phyloP scores from a whole-genome alignment of 2,113 vertebrate genomes.

The Salvelinus fontinalis region DNA sequence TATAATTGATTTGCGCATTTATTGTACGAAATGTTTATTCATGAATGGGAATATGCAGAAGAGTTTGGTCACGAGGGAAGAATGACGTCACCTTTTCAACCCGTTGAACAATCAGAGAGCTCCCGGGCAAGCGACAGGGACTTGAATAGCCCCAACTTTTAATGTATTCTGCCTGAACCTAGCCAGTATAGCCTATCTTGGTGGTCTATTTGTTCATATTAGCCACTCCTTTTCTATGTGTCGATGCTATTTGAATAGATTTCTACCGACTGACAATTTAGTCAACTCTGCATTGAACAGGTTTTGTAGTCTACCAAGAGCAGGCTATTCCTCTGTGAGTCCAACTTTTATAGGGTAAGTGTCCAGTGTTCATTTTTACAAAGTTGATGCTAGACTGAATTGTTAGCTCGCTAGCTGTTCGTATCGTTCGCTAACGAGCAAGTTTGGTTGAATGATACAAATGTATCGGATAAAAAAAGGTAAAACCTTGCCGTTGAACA shows the following conservation, averaged over 20 bases:
- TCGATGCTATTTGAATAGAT: conserved; percentile 16
- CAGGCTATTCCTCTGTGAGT: conserved; percentile 22
- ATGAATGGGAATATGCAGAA: too few species aligned
- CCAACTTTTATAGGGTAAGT: conserved; percentile 56
- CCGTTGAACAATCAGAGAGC: conserved; percentile 61
- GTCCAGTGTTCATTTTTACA: conserved; percentile 16
- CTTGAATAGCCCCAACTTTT: conserved; percentile 51
- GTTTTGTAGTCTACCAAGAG: conserved; percentile 10
- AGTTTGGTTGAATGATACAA: too few species aligned
- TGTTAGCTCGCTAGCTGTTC: too few species aligned
- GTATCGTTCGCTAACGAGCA: too few species aligned
- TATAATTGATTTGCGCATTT: too few species aligned
- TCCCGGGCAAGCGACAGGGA: conserved; percentile 40
- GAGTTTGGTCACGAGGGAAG: conserved; percentile 49
- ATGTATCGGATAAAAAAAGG: too few species aligned
- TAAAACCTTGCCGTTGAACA: too few species aligned
- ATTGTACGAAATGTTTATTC: too few species aligned
- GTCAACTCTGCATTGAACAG: conserved; percentile 16
- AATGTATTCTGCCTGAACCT: conserved; percentile 48
- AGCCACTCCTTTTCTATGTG: conserved; percentile 14
- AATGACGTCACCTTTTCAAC: conserved; percentile 73
- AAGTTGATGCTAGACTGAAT: not conserved
- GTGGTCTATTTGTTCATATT: conserved; percentile 21
- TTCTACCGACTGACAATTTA: conserved; percentile 15
- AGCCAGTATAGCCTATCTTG: conserved; percentile 6